phyloP scores from a whole-genome alignment of 2,797 vertebrate genomes.

The Salmo trutta region DNA sequence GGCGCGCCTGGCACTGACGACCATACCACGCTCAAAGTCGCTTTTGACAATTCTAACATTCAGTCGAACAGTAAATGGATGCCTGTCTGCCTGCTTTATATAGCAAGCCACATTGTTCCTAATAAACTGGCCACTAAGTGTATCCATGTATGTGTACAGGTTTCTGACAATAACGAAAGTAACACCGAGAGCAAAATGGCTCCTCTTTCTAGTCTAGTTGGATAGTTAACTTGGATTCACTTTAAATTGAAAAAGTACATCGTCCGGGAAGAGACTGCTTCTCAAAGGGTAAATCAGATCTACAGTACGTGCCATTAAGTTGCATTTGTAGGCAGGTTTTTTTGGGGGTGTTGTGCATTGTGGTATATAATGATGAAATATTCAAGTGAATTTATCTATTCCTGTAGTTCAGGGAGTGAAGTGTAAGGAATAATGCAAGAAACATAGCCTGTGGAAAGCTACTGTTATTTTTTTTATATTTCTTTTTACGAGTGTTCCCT shows the following conservation, averaged over 20 bases:
- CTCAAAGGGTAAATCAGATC: background rate
- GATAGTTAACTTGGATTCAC: no score
- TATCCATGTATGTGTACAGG: background rate
- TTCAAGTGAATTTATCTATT: background rate
- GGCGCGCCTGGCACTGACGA: no score
- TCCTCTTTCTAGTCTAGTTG: background rate
- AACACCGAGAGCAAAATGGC: background rate
- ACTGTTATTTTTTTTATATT: background rate
- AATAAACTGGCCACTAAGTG: no score
- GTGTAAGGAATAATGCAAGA: conserved; percentile 1
- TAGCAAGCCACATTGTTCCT: no score
- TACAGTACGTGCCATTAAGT: no score
- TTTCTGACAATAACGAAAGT: background rate
- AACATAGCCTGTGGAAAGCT: background rate
- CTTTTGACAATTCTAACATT: no score
- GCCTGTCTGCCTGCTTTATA: no score
- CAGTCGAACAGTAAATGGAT: no score
- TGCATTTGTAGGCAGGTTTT: background rate
- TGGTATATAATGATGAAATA: conserved; percentile 2
- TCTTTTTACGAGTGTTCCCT: background rate
- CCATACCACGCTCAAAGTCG: no score
- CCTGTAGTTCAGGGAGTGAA: background rate
- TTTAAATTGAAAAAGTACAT: background rate
- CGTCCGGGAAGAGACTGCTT: background rate
- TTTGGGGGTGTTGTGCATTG: background rate